Percentiles rank a stretch among this genome's conserved stretches.
Conservation (phyloP, 2,888 invertebrate genomes). For the Rapana venosa region DNA sequence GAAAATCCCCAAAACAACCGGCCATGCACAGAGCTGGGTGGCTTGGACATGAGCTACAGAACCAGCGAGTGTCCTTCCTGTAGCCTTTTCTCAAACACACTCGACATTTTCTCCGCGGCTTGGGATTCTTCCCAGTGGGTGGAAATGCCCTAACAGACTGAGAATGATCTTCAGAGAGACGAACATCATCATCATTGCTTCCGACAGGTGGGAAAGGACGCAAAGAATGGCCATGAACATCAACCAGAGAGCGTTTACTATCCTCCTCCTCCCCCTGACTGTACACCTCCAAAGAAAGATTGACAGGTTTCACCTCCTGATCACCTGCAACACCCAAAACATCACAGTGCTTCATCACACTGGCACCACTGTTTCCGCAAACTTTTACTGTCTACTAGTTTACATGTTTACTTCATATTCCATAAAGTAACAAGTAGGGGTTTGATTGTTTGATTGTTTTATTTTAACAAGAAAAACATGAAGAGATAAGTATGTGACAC, state of each 20-base stretch:
- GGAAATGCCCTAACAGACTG: constrained; percentile 29
- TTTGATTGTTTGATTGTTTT: too few species aligned
- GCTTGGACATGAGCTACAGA: constrained; percentile 33
- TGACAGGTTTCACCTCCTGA: constrained; percentile 31
- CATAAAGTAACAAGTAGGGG: too few species aligned
- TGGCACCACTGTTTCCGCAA: not conserved
- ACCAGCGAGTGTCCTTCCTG: constrained; percentile 35
- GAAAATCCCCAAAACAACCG: constrained; percentile 32
- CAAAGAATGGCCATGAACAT: not conserved
- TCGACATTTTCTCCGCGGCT: constrained; percentile 24
- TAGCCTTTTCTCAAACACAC: constrained; percentile 23
- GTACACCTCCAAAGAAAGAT: constrained; percentile 29
- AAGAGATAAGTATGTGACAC: too few species aligned
- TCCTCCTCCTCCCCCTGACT: not conserved
- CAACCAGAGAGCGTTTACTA: not conserved
- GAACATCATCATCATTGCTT: constrained; percentile 29
- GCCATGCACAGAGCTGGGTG: constrained; percentile 30
- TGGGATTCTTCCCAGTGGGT: constrained; percentile 32
- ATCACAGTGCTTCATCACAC: constrained; percentile 20
- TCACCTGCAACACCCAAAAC: constrained; percentile 33
- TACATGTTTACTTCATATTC: too few species aligned
- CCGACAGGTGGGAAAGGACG: not conserved
- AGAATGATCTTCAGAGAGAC: constrained; percentile 22
- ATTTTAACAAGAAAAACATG: too few species aligned
- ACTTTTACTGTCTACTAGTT: not conserved